phyloP scores from a whole-genome alignment of 2,888 invertebrate genomes.

The Meiosimyza platycephala region DNA sequence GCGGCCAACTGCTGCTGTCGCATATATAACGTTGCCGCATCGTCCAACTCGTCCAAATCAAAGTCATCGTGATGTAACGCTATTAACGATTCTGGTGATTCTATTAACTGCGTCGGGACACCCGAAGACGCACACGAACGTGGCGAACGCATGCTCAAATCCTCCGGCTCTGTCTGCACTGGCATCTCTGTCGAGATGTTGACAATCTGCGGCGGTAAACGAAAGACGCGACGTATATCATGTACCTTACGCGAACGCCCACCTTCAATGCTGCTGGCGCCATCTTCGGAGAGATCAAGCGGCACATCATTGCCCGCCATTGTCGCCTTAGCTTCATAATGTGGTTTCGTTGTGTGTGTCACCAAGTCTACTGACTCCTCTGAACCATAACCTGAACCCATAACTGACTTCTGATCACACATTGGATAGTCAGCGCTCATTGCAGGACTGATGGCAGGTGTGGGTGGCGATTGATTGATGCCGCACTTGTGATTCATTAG shows the following conservation, averaged over 20 bases:
- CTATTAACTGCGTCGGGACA: constrained; percentile 1
- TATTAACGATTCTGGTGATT: constrained; percentile 43
- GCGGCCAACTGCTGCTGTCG: constrained; percentile 58
- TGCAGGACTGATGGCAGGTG: constrained; percentile 62
- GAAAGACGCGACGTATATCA: constrained; percentile 70
- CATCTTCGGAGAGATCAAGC: constrained; percentile 68
- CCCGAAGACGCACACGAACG: constrained; percentile 41
- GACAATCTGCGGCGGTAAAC: constrained; percentile 66
- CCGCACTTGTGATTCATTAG: constrained; percentile 87
- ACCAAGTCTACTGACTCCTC: constrained; percentile 58
- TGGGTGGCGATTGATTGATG: constrained; percentile 62
- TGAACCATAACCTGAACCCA: constrained; percentile 63
- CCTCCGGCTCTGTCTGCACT: constrained; percentile 92
- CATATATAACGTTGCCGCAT: constrained; percentile 70
- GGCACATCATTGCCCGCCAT: constrained; percentile 60
- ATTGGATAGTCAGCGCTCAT: constrained; percentile 61
- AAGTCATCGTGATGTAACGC: constrained; percentile 66
- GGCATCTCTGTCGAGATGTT: constrained; percentile 69
- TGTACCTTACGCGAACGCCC: constrained; percentile 67
- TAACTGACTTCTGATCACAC: constrained; percentile 61
- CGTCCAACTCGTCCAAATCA: constrained; percentile 70
- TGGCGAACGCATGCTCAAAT: constrained; percentile 78
- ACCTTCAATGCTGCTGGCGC: constrained; percentile 61
- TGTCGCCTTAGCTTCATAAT: constrained; percentile 50
- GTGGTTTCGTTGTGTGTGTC: constrained; percentile 47